Conservation (phyloP, 2,797 vertebrate genomes). For the Sebastes flavidus region DNA sequence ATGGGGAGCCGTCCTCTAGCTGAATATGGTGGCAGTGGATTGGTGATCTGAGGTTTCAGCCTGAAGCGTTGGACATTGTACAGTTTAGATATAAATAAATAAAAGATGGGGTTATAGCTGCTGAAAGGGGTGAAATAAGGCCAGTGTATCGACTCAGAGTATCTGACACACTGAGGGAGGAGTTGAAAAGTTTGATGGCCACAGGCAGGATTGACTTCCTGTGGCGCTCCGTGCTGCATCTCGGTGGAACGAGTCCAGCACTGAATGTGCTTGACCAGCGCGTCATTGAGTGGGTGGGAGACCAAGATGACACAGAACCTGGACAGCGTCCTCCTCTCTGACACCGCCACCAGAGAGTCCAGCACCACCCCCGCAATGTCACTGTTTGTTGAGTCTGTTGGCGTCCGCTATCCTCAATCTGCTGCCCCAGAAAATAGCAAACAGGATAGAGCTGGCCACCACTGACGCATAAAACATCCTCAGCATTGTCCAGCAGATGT, state of each 20-base stretch:
- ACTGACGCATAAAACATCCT: neutral
- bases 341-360: neutral
- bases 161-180: no score
- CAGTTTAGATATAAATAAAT: neutral
- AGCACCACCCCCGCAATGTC: neutral
- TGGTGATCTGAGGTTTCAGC: neutral
- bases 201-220: no score
- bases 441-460: neutral
- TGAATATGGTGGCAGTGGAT: neutral
- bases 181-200: no score
- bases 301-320: neutral
- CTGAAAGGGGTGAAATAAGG: neutral
- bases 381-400: neutral
- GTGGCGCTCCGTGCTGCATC: no score
- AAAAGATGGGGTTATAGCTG: neutral
- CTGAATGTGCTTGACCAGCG: neutral
- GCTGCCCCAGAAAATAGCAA: neutral
- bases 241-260: neutral
- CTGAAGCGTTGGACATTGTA: neutral
- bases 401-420: neutral
- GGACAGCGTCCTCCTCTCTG: neutral
- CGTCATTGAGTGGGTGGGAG: neutral
- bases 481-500: neutral
- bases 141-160: neutral
- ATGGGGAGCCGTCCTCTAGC: neutral